Evolutionary conservation across 2,888 invertebrate genomes (phyloP).

Genomic region (Octonoba sinensis): DNA sequence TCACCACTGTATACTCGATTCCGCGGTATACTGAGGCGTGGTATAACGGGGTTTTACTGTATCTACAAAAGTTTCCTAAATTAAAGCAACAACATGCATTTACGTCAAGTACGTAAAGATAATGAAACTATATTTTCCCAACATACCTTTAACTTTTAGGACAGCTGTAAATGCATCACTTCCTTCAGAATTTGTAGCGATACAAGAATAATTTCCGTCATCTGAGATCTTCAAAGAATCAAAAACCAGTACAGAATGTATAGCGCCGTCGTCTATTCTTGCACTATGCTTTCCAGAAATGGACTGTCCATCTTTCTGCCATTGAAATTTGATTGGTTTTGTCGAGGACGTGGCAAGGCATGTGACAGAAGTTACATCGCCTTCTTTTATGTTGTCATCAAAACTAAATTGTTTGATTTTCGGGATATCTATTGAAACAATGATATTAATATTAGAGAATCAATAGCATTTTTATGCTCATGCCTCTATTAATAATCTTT

Average conservation of each 20-base stretch:
- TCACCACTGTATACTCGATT: too few relatives aligned
- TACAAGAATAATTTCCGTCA: constrained; percentile 30
- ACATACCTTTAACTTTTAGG: constrained; percentile 52
- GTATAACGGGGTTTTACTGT: too few relatives aligned
- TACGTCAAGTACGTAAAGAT: too few relatives aligned
- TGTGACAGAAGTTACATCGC: constrained; percentile 1
- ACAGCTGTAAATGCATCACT: constrained; percentile 37
- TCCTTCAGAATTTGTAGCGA: constrained; percentile 45
- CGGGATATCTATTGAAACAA: neutral
- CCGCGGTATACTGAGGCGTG: too few relatives aligned
- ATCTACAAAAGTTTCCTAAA: too few relatives aligned
- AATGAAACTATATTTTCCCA: too few relatives aligned
- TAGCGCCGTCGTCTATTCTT: neutral
- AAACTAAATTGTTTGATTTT: constrained; percentile 25
- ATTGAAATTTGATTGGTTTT: constrained; percentile 18
- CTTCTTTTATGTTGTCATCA: constrained; percentile 21
- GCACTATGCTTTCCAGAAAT: neutral
- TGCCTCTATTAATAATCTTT: too few relatives aligned
- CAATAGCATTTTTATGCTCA: too few relatives aligned
- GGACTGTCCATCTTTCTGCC: constrained; percentile 1
- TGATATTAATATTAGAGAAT: too few relatives aligned
- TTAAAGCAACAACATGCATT: too few relatives aligned
- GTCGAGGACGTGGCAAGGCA: constrained; percentile 11
- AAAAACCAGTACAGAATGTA: neutral
- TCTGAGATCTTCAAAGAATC: constrained; percentile 9